Evolutionary conservation across 1,140 invertebrate genomes (phyloP).

Genomic region (Phenacoccus solenopsis): DNA sequence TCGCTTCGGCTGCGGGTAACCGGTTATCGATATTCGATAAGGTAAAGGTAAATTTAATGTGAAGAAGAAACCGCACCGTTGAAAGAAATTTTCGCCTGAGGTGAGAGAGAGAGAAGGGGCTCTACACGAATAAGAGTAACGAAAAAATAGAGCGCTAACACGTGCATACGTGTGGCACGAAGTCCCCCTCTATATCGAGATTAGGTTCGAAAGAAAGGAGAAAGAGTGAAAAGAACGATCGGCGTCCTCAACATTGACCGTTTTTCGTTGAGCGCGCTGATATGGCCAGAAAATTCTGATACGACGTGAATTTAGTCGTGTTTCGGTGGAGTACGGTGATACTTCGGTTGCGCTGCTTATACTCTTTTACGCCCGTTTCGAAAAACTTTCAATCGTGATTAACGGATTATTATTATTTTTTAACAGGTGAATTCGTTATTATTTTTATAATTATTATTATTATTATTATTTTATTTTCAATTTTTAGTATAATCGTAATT

Average conservation of each 20-base stretch:
- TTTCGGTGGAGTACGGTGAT: background rate
- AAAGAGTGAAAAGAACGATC: background rate
- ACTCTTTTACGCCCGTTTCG: background rate
- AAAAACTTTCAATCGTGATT: too few species aligned
- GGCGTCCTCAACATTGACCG: constrained; percentile 8
- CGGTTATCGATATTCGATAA: too few species aligned
- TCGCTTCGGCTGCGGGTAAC: too few species aligned
- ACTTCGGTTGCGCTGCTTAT: background rate
- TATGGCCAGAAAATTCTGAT: constrained; percentile 9
- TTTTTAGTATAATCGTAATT: too few species aligned
- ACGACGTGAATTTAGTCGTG: constrained; percentile 1
- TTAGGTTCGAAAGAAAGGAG: background rate
- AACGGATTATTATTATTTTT: too few species aligned
- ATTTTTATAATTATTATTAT: too few species aligned
- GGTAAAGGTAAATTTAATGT: constrained; percentile 3
- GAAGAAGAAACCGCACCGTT: background rate
- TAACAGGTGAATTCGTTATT: too few species aligned
- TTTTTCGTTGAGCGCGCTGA: background rate
- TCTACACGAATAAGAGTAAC: too few species aligned
- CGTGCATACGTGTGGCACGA: background rate
- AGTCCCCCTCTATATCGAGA: background rate
- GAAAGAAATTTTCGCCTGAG: background rate
- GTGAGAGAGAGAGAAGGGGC: too few species aligned
- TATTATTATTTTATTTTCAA: too few species aligned
- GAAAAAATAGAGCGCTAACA: background rate